A percentile compares a stretch with the other conserved stretches of the same genome.
Conservation (phyloP, 2,797 vertebrate species). For the Phrynocephalus guinanensis region DNA sequence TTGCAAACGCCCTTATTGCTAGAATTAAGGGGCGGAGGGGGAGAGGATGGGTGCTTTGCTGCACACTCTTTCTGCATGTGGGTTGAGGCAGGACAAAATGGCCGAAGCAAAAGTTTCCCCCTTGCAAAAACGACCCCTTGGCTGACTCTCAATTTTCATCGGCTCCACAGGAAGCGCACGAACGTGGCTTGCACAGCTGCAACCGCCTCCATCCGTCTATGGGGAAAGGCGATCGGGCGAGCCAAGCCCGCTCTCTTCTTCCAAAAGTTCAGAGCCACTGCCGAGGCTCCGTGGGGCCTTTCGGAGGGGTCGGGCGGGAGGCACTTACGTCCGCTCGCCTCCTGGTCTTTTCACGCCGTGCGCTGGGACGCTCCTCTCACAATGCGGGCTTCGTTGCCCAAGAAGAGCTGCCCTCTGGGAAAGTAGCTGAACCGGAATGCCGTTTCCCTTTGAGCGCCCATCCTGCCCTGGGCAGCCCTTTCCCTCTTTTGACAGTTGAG, state of each 20-base stretch:
- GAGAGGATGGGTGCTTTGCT: not conserved
- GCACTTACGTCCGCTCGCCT: constrained; percentile 74
- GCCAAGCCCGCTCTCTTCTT: fast-evolving
- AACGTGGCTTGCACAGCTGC: not conserved
- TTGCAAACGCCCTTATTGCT: not conserved
- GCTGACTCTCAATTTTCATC: not conserved
- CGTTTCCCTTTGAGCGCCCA: constrained; percentile 7
- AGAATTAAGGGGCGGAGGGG: no score
- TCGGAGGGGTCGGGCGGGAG: constrained; percentile 10
- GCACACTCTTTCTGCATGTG: not conserved
- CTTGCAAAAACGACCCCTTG: not conserved
- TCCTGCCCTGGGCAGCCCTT: constrained; percentile 26
- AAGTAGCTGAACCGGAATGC: not conserved
- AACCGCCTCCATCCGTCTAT: not conserved
- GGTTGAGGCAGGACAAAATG: not conserved
- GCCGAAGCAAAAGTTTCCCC: not conserved
- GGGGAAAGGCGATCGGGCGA: not conserved
- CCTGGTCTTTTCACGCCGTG: constrained; percentile 48
- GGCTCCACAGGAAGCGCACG: not conserved
- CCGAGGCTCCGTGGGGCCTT: constrained; percentile 22
- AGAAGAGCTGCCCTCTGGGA: constrained; percentile 5
- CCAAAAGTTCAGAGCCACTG: constrained; percentile 25
- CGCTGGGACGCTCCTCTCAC: constrained; percentile 55
- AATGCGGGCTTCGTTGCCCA: constrained; percentile 41
- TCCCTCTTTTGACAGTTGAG: constrained; percentile 63